Evolutionary conservation across 2,113 vertebrate genomes (phyloP).

Genomic region (Romanogobio albipinnatus): DNA sequence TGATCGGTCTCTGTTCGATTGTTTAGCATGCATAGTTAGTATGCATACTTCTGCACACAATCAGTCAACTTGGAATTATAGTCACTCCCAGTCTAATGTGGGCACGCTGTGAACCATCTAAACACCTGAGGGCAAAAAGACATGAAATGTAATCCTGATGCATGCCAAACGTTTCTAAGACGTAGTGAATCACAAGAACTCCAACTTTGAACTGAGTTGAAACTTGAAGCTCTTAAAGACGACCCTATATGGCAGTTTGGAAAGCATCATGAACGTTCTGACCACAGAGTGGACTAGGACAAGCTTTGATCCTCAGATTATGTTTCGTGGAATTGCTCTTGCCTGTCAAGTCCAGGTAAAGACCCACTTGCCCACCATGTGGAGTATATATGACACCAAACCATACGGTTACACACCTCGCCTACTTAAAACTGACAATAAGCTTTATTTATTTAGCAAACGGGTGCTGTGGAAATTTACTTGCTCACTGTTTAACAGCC

Average conservation of each 20-base stretch:
- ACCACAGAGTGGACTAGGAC: conserved; percentile 65
- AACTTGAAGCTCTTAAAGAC: conserved; percentile 45
- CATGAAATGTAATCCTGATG: conserved; percentile 40
- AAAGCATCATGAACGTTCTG: conserved; percentile 48
- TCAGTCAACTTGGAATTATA: conserved; percentile 31
- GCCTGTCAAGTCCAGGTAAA: conserved; percentile 59
- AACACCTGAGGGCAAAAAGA: conserved; percentile 34
- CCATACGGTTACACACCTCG: background rate
- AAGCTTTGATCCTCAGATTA: conserved; percentile 67
- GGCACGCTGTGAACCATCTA: conserved; percentile 14
- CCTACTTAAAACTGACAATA: background rate
- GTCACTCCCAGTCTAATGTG: background rate
- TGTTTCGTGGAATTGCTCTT: conserved; percentile 64
- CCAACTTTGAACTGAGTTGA: conserved; percentile 54
- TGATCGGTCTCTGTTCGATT: background rate
- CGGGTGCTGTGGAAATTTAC: background rate
- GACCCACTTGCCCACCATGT: conserved; percentile 39
- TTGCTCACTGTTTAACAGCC: conserved; percentile 10
- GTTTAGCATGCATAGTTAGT: background rate
- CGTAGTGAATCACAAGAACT: conserved; percentile 34
- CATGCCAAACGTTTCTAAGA: conserved; percentile 25
- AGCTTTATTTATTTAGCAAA: background rate
- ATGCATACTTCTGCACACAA: background rate
- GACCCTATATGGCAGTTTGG: background rate
- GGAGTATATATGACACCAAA: conserved; percentile 12